Evolutionary conservation across 2,113 vertebrate species (phyloP).

Genomic region (Gasterosteus aculeatus): DNA sequence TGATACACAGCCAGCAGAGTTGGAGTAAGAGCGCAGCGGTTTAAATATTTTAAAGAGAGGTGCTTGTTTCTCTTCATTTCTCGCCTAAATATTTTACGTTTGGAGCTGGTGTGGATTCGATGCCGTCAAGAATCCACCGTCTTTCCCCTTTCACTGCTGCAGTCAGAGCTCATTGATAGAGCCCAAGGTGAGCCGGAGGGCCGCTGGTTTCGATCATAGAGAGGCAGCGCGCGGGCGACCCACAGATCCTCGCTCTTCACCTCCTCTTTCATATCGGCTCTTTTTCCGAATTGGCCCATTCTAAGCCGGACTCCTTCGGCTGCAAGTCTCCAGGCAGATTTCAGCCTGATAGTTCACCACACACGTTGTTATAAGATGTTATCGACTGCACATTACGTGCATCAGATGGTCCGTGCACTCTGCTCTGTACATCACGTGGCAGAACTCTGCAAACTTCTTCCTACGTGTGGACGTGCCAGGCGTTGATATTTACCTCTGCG

Average conservation of each 20-base stretch:
- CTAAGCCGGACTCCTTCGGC: conserved; percentile 31
- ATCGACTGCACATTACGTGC: background rate
- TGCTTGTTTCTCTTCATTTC: conserved; percentile 31
- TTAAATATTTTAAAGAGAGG: conserved; percentile 62
- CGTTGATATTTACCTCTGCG: background rate
- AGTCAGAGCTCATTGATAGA: conserved; percentile 35
- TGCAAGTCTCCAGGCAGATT: conserved; percentile 52
- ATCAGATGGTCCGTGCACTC: background rate
- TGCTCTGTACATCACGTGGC: conserved; percentile 11
- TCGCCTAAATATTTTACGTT: conserved; percentile 58
- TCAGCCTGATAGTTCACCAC: conserved; percentile 23
- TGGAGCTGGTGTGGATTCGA: background rate
- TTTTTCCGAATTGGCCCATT: conserved; percentile 13
- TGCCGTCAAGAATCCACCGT: conserved; percentile 24
- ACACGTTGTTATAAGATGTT: background rate
- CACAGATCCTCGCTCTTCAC: background rate
- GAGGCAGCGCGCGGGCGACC: conserved; percentile 43
- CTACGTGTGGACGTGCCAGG: background rate
- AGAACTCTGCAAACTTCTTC: background rate
- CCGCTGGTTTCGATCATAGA: conserved; percentile 63
- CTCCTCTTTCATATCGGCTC: conserved; percentile 22
- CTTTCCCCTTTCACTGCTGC: conserved; percentile 2
- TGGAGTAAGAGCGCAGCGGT: background rate
- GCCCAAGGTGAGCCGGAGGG: conserved; percentile 20
- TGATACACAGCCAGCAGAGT: conserved; percentile 23